Evolutionary conservation across 2,797 vertebrate species (phyloP), one percentile per base, ranked within the genome.

Genomic region (Fringilla coelebs): DNA sequence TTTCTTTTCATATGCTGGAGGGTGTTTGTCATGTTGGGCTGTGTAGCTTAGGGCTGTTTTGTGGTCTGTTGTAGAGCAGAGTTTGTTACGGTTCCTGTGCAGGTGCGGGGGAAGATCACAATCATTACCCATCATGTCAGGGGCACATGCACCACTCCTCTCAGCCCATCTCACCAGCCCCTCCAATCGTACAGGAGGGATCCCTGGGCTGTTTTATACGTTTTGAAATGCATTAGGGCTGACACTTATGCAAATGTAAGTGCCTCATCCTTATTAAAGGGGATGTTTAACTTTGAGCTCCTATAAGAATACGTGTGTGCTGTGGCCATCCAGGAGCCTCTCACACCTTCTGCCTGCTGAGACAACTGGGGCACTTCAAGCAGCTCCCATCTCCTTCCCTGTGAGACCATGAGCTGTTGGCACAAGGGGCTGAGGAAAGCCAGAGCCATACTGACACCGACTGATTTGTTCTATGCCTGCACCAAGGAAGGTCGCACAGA

Each of bases 241-340:
- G 68, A 55, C 51, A 75, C 3, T 79, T 88, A 94, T 85, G 76
- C 79, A 89, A 90, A 95, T 88, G 32, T 80, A 86, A 93, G 74
- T 85, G 40, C 67, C 90, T 92, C 38, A 73, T 88, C 76, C 34
- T 93, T 84, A 83, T 94, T 93, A 85, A 81, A 94, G 82, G 51
- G 65, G 67, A 41, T 5, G 2, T 94, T 94, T 92, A 86, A 93
- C 58, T 92, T 45, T 26, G 20, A 83, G 55, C 65, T 91, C 40
- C 49, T 89, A 13, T 52, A 95, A 85, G 73, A 52, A 66, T 34
- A 40, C 0, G 0, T 32, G 41, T 40, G 18, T 11, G 1, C 43
- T 38, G n/a, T 22, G 60, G 29, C 38, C 61, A 46, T 55, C 46
- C 9, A 17, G 57, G 48, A 93, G 72, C 51, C 29, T 63, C 48